phyloP scores from a whole-genome alignment of 2,113 vertebrate species.

The Oceanodroma tethys region DNA sequence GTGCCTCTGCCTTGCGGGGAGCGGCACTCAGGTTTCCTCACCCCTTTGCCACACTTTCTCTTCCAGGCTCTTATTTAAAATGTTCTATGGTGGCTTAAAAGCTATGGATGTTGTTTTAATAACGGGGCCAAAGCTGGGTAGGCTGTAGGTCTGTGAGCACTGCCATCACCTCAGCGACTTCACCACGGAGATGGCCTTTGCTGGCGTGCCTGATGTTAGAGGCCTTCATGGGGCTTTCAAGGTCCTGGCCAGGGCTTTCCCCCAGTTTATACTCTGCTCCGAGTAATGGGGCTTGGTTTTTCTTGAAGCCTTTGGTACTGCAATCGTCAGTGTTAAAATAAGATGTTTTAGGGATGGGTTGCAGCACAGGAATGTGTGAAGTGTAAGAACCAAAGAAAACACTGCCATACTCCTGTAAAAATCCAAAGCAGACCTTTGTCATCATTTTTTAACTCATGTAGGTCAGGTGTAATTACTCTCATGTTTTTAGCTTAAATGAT shows the following conservation, averaged over 20 bases:
- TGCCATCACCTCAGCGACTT: fast-evolving
- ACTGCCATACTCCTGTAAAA: fast-evolving
- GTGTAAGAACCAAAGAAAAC: neutral
- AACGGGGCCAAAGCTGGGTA: fast-evolving
- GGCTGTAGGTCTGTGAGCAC: neutral
- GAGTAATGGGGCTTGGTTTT: fast-evolving
- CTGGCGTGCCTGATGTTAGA: fast-evolving
- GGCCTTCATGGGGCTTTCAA: fast-evolving
- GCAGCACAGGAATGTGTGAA: neutral
- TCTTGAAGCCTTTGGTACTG: too few species aligned
- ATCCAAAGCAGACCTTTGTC: neutral
- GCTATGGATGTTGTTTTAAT: fast-evolving
- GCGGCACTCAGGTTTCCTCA: neutral
- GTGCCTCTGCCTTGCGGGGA: fast-evolving
- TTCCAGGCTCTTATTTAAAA: neutral
- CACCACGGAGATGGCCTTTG: too few species aligned
- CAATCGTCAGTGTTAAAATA: fast-evolving
- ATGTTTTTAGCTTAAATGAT: neutral
- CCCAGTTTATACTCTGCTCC: fast-evolving
- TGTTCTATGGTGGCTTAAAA: neutral
- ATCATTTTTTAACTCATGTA: neutral
- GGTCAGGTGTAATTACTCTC: neutral
- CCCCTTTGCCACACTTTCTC: fast-evolving
- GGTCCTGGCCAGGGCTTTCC: fast-evolving
- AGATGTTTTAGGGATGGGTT: neutral